A percentile compares a stretch with the other conserved stretches of the same genome.
Evolutionary conservation across 2,797 vertebrate genomes (phyloP).

Genomic region (Oreochromis grahami): DNA sequence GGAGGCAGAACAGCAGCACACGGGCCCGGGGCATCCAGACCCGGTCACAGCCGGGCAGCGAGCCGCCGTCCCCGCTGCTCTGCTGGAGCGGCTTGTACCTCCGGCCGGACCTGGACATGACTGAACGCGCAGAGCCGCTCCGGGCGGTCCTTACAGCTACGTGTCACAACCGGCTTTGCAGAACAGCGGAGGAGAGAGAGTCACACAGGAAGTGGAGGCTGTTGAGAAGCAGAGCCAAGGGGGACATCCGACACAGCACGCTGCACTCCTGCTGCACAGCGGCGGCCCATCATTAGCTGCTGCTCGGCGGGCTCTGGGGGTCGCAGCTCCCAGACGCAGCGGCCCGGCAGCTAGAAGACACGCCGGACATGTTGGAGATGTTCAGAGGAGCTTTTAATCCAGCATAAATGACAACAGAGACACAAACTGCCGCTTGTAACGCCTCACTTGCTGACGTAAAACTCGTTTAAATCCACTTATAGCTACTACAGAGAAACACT

Average conservation of each 20-base stretch:
- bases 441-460: no score
- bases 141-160: conserved; percentile 21
- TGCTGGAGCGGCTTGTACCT: conserved; percentile 64
- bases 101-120: conserved; percentile 70
- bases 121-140: not conserved
- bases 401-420: not conserved
- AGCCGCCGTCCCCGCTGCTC: conserved; percentile 25
- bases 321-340: not conserved
- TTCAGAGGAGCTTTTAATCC: not conserved
- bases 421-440: not conserved
- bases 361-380: not conserved
- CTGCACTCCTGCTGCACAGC: not conserved
- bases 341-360: not conserved
- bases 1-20: conserved; percentile 66
- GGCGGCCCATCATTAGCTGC: not conserved
- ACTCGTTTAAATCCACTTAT: not conserved
- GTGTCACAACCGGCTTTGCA: conserved; percentile 41
- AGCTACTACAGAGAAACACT: not conserved
- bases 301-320: rapidly evolving
- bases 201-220: conserved; percentile 35
- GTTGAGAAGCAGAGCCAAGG: not conserved
- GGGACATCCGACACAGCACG: not conserved
- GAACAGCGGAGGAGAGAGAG: not conserved
- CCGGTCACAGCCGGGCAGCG: conserved; percentile 51
- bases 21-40: conserved; percentile 56